phyloP scores from a whole-genome alignment of 2,888 invertebrate genomes.

The Cosmia trapezina region DNA sequence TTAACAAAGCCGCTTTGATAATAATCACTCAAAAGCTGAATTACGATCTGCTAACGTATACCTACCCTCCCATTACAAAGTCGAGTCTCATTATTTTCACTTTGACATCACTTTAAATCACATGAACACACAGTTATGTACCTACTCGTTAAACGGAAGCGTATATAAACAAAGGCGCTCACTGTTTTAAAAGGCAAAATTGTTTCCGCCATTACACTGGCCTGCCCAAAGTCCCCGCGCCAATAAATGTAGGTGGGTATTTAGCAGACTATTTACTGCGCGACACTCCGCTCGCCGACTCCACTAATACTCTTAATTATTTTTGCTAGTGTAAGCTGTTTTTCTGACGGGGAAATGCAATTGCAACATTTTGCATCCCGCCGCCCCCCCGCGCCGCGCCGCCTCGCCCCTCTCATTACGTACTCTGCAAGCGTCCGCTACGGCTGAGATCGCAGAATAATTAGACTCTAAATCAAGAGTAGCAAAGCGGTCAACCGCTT shows the following conservation, averaged over 20 bases:
- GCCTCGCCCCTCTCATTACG: constrained; percentile 83
- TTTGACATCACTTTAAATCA: constrained; percentile 65
- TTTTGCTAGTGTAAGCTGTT: constrained; percentile 90
- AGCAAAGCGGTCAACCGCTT: constrained; percentile 88
- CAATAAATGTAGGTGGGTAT: constrained; percentile 90
- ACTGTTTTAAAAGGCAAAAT: constrained; percentile 86
- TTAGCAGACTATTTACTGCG: constrained; percentile 89
- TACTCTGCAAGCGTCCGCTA: constrained; percentile 83
- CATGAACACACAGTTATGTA: constrained; percentile 60
- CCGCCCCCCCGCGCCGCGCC: constrained; percentile 65
- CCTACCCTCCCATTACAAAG: constrained; percentile 51
- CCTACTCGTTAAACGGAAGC: constrained; percentile 64
- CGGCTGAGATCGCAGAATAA: constrained; percentile 88
- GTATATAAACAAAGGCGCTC: constrained; percentile 79
- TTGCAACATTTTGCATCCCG: constrained; percentile 89
- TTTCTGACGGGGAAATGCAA: constrained; percentile 88
- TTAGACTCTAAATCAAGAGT: constrained; percentile 89
- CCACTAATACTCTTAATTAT: constrained; percentile 90
- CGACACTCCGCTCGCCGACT: constrained; percentile 86
- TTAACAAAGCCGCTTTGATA: constrained; percentile 49
- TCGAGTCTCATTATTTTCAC: constrained; percentile 60
- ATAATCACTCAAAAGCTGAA: constrained; percentile 44
- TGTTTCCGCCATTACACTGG: constrained; percentile 85
- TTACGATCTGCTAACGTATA: constrained; percentile 48
- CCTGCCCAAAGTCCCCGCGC: constrained; percentile 81